Evolutionary conservation across 2,113 vertebrate genomes (phyloP), one percentile per base, ranked within the genome.

Genomic region (Clarias macrocephalus): DNA sequence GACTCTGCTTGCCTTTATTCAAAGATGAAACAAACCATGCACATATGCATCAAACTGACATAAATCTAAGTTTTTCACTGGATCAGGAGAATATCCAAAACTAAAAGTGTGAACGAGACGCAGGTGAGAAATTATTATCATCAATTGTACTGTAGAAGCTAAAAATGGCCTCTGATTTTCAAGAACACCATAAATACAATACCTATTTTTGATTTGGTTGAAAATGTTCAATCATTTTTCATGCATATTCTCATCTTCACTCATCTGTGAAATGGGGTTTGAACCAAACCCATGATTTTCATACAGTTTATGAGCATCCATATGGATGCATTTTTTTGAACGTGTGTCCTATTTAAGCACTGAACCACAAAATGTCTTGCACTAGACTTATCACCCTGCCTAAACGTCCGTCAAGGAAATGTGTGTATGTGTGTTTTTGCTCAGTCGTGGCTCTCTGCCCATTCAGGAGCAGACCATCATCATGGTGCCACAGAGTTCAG

Each of bases 331-430:
- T 59, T 23, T 52, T 52, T 82, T 57, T 79, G 82, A 86, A 70
- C 76, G 72, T 84, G 84, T 83, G 84, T 82, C 85, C 89, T 82
- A 88, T 42, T 89, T 88, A 82, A 60, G 84, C 86, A 66, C 28
- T 82, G 89, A 81, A 57, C 57, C 85, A 84, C 30, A 76, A 63
- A 60, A 81, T 76, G 59, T 54, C 59, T 88, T 81, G 59, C 56
- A 65, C 62, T 76, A 60, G 66, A 85, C 76, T 75, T n/a, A 82
- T 48, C 66, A 82, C 57, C 72, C 77, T 12, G 60, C 48, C 21
- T 82, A 89, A 73, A 68, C 75, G 60, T 3, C 65, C n/a, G 21
- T 37, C 28, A 48, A 54, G 21, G 18, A 23, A 62, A 28, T 80
- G 65, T 62, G 75, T 72, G 60, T 88, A 42, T 80, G 18, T 80